A percentile compares a stretch with the other conserved stretches of the same genome.
These are phyloP conservation scores for Meiosimyza decipiens DNA, from an alignment of 2,888 invertebrate genomes.

Conservation along the genomic window DNA sequence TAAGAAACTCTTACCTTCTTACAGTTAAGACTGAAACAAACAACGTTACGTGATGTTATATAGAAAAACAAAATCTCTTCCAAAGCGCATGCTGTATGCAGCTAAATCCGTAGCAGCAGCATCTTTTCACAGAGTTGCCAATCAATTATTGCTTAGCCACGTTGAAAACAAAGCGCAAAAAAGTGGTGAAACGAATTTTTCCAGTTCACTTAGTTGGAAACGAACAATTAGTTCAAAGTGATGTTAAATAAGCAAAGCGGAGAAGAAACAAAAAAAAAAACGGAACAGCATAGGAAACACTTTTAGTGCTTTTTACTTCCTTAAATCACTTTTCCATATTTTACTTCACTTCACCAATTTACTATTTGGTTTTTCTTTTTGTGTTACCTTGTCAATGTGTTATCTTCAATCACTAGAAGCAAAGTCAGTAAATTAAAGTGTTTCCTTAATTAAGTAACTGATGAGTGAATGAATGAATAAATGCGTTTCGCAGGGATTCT, in stretches of 20 bases:
- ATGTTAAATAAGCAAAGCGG: constrained; percentile 37
- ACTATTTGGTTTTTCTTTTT: too few species aligned
- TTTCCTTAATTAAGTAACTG: too few species aligned
- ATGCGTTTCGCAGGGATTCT: too few species aligned
- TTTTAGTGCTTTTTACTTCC: too few species aligned
- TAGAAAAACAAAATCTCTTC: not conserved
- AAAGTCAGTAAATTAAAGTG: too few species aligned
- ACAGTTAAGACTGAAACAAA: too few species aligned
- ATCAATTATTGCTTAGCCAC: constrained; percentile 32
- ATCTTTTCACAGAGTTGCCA: constrained; percentile 11
- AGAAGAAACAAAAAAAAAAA: constrained; percentile 20
- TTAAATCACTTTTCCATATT: too few species aligned
- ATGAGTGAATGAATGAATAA: too few species aligned
- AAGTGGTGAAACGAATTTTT: constrained; percentile 14
- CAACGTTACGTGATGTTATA: not conserved
- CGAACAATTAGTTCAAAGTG: constrained; percentile 36
- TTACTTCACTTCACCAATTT: too few species aligned
- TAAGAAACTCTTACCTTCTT: too few species aligned
- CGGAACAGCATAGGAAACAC: not conserved
- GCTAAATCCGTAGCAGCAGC: not conserved
- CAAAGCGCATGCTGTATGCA: not conserved
- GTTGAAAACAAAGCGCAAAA: constrained; percentile 11
- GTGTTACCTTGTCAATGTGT: too few species aligned
- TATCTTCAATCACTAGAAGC: too few species aligned
- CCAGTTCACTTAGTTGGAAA: constrained; percentile 37